Evolutionary conservation across 2,113 vertebrate species (phyloP).

Genomic region (Australoheros scitulus): DNA sequence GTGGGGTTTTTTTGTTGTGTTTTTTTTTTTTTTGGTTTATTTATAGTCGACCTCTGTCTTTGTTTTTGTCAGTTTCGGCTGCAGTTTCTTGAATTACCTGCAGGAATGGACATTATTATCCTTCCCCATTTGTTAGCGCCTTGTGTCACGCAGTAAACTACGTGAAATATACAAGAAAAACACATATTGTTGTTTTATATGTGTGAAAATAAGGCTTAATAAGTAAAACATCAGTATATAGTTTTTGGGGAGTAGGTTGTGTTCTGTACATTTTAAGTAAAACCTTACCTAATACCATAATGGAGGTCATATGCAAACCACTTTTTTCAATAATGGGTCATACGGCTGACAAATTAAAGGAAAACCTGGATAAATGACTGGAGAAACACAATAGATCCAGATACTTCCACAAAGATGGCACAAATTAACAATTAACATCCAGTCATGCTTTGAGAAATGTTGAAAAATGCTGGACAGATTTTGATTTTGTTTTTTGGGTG

Average conservation of each 20-base stretch:
- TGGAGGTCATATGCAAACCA: neutral
- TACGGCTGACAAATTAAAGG: neutral
- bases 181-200: neutral
- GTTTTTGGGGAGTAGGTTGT: no score
- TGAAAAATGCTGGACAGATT: neutral
- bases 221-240: no score
- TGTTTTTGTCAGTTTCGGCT: constrained; percentile 14
- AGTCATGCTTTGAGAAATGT: neutral
- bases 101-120: neutral
- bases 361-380: neutral
- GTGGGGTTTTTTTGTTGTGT: no score
- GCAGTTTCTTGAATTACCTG: neutral
- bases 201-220: no score
- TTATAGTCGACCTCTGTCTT: neutral
- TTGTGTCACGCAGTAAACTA: neutral
- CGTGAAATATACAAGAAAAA: neutral
- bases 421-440: neutral
- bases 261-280: neutral
- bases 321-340: neutral
- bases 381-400: neutral
- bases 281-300: neutral
- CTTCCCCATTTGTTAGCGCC: neutral
- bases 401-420: neutral
- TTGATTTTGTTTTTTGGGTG: neutral
- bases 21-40: neutral